These are phyloP conservation scores for Poeciliopsis turrubarensis DNA, from an alignment of 2,113 vertebrate species.

Conservation along the genomic window DNA sequence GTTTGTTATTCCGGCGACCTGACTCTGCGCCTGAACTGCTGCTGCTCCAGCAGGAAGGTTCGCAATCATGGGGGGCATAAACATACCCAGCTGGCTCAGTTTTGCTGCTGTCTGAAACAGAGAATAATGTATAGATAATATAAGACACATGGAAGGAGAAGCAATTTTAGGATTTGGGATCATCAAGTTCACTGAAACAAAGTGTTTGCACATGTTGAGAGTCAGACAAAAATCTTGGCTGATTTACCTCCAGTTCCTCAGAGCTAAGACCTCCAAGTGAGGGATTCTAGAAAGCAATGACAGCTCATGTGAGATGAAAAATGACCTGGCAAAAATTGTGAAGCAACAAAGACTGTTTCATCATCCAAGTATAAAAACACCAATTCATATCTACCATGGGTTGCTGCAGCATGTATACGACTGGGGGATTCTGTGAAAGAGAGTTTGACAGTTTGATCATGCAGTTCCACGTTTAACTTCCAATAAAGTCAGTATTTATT, in stretches of 20 bases:
- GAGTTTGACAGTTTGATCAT: not conserved
- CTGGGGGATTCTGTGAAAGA: conserved; percentile 48
- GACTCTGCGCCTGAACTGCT: conserved; percentile 30
- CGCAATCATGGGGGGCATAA: conserved; percentile 39
- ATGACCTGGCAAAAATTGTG: conserved; percentile 3
- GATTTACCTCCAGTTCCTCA: conserved; percentile 73
- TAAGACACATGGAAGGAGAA: conserved; percentile 14
- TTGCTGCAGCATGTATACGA: conserved; percentile 63
- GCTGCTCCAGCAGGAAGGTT: conserved; percentile 37
- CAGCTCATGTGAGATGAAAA: conserved; percentile 28
- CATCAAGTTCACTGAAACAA: conserved; percentile 46
- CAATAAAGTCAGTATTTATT: not conserved
- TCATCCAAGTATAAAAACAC: not conserved
- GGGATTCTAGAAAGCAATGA: conserved; percentile 45
- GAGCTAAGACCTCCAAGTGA: conserved; percentile 67
- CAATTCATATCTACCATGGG: conserved; percentile 52
- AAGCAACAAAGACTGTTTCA: conserved; percentile 4
- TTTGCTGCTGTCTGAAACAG: conserved; percentile 54
- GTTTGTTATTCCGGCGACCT: conserved; percentile 22
- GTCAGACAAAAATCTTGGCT: conserved; percentile 45
- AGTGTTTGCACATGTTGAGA: conserved; percentile 40
- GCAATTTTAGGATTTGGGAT: conserved; percentile 20
- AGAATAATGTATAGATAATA: conserved; percentile 11
- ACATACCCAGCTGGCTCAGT: conserved; percentile 46
- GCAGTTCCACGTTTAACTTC: not conserved